phyloP scores from a whole-genome alignment of 1,140 invertebrate species.

The Leptinotarsa lineolata region DNA sequence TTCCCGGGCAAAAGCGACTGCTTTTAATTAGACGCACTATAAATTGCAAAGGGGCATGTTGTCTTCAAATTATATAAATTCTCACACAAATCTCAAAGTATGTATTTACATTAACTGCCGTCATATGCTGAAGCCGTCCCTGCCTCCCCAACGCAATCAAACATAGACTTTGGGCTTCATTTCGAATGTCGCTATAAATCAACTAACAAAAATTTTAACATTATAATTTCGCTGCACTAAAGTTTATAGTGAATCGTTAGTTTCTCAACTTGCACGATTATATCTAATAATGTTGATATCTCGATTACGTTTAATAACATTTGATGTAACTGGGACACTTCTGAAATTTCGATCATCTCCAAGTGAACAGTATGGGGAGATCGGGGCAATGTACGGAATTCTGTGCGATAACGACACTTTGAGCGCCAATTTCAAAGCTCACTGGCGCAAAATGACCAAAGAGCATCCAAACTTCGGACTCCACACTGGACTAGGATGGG shows the following conservation, averaged over 20 bases:
- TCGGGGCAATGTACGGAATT: conserved; percentile 71
- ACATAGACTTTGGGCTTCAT: background rate
- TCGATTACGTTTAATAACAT: conserved; percentile 72
- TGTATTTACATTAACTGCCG: too few species aligned
- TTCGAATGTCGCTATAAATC: too few species aligned
- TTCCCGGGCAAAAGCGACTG: too few species aligned
- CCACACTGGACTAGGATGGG: conserved; percentile 69
- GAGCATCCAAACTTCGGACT: conserved; percentile 82
- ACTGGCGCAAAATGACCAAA: conserved; percentile 65
- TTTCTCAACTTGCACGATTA: too few species aligned
- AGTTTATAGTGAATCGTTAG: too few species aligned
- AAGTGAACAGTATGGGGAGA: conserved; percentile 74
- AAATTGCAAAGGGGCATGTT: too few species aligned
- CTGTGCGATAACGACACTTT: conserved; percentile 64
- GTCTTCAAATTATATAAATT: too few species aligned
- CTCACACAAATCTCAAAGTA: too few species aligned
- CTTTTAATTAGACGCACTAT: too few species aligned
- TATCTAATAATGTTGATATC: conserved; percentile 24
- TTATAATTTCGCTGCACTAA: too few species aligned
- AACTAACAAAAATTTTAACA: too few species aligned
- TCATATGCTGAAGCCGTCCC: background rate
- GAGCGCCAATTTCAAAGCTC: conserved; percentile 66
- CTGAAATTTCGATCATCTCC: conserved; percentile 70
- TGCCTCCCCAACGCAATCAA: background rate
- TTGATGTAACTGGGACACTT: conserved; percentile 86